Percentiles rank a stretch among this genome's conserved stretches.
Conservation (phyloP, 2,797 vertebrate species). For the Bradypodion pumilum region DNA sequence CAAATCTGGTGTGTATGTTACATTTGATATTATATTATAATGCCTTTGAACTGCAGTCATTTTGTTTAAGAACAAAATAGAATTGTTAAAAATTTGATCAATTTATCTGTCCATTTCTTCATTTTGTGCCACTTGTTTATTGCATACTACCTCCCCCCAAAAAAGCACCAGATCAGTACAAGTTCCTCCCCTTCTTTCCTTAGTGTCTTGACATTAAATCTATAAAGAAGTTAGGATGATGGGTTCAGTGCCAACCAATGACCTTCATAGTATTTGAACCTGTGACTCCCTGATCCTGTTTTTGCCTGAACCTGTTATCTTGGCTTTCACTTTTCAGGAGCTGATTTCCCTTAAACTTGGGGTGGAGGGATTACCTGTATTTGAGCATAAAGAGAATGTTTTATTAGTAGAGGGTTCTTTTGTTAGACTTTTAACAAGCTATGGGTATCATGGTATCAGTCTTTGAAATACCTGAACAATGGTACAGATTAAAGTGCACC, state of each 20-base stretch:
- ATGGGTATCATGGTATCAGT: neutral
- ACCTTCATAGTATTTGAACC: neutral
- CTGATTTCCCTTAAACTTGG: neutral
- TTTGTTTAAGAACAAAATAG: neutral
- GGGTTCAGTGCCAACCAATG: neutral
- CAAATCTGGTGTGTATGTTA: slow-evolving; percentile 86
- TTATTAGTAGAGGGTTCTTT: neutral
- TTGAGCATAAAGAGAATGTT: neutral
- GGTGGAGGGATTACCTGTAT: too few relatives aligned
- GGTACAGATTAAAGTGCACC: neutral
- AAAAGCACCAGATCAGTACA: neutral
- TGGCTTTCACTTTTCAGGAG: neutral
- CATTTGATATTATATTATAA: neutral
- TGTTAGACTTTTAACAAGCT: neutral
- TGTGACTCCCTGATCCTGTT: neutral
- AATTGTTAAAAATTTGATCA: neutral
- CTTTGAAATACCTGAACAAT: neutral
- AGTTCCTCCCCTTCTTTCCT: neutral
- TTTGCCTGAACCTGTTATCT: too few relatives aligned
- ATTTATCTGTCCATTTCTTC: neutral
- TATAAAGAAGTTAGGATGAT: neutral
- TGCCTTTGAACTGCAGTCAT: neutral
- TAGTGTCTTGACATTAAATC: neutral
- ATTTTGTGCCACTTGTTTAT: neutral
- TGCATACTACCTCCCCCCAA: neutral